Evolutionary conservation across 2,797 vertebrate genomes (phyloP).

Genomic region (Apodemus agrarius): DNA sequence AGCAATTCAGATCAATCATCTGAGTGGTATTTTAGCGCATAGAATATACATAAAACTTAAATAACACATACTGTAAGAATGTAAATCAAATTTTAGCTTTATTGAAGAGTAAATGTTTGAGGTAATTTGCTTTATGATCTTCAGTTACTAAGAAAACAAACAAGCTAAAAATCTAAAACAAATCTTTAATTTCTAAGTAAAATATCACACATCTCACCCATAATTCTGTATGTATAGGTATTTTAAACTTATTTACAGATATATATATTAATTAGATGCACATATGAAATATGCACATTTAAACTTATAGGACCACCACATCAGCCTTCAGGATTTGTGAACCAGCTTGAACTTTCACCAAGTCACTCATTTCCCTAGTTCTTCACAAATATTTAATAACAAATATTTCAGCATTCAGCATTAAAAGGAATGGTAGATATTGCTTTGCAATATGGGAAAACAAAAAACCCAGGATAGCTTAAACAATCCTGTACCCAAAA

Average conservation of each 20-base stretch:
- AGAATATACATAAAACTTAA: not conserved
- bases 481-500: not conserved
- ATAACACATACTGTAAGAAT: conserved; percentile 14
- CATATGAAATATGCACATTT: not conserved
- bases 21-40: not conserved
- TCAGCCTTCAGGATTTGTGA: not conserved
- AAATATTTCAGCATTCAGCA: not conserved
- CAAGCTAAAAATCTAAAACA: too few species aligned
- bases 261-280: not conserved
- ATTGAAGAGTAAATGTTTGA: not conserved
- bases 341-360: not conserved
- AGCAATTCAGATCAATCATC: not conserved
- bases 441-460: not conserved
- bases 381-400: not conserved
- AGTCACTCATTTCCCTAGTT: not conserved
- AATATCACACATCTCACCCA: not conserved
- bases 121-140: not conserved
- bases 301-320: not conserved
- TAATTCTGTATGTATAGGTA: not conserved
- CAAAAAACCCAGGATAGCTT: not conserved
- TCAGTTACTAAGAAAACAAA: not conserved
- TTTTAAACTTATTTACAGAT: not conserved
- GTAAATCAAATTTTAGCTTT: conserved; percentile 29
- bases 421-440: too few species aligned
- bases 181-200: too few species aligned